Conservation (phyloP, 2,797 vertebrate genomes). For the Artibeus lituratus region DNA sequence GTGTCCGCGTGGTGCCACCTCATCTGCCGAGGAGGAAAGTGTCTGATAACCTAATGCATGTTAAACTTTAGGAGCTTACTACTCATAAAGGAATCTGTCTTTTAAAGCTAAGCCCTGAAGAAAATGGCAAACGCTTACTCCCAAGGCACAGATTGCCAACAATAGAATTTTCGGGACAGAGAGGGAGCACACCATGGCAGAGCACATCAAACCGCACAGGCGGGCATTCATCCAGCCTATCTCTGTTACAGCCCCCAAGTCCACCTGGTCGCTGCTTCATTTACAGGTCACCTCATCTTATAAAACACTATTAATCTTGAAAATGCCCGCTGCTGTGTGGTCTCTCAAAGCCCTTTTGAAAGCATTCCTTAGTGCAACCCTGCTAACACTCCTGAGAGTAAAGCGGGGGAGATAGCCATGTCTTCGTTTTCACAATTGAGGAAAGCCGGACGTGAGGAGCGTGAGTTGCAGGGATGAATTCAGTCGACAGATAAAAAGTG, state of each 20-base stretch:
- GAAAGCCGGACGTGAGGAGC: neutral
- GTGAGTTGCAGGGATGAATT: neutral
- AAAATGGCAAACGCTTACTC: neutral
- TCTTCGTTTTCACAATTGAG: neutral
- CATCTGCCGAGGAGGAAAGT: neutral
- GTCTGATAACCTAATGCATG: neutral
- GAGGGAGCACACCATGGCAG: neutral
- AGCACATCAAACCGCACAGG: neutral
- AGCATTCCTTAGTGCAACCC: neutral
- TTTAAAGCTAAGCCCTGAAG: constrained; percentile 3
- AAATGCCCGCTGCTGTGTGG: neutral
- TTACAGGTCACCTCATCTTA: neutral
- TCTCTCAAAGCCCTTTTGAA: neutral
- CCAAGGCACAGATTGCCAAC: neutral
- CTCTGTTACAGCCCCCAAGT: neutral
- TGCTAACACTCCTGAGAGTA: neutral
- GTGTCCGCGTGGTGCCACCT: neutral
- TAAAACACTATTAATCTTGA: neutral
- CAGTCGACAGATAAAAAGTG: neutral
- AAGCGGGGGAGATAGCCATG: neutral
- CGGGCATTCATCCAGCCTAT: neutral
- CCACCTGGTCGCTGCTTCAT: neutral
- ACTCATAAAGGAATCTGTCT: neutral
- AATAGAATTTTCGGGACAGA: neutral
- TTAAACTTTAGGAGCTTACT: neutral